Evolutionary conservation across 1,140 invertebrate species (phyloP), one percentile per base, ranked within the genome.

Genomic region (Coelopa frigida): DNA sequence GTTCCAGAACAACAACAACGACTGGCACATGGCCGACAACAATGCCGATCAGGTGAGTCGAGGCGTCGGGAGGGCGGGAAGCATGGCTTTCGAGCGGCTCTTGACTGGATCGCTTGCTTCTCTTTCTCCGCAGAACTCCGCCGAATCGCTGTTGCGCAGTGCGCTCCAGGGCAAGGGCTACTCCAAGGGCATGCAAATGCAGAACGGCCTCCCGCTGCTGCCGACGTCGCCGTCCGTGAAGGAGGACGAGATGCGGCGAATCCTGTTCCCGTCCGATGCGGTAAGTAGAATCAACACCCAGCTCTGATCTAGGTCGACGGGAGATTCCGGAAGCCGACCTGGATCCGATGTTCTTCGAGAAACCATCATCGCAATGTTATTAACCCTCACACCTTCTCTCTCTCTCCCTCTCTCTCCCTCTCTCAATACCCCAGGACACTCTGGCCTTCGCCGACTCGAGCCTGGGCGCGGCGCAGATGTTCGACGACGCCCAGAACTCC

Each of bases 1-100:
- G 58, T 78, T 78, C 44, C 80, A 81, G 47, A 85, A 85, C 55
- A 85, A 84, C 52, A 86, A 87, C 59, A 85, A 87, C 69, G 83
- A 86, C 56, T 85, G 83, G 84, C 85, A 86, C 55, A 72, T 83
- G 42, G 78, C 80, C 2, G 79, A 84, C 58, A 77, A 83, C 59
- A 84, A 84, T 61, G 70, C 78, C 31, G 74, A 75, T n/a, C 78
- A 81, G 14, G 52, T 50, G 24, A 41, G 44, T 38, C n/a, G 17
- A 27, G 11, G 26, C 12, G 12, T 38, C 15, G 36, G n/a, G n/a
- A n/a, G n/a, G n/a, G n/a, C n/a, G n/a, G n/a, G n/a, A n/a, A n/a
- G n/a, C n/a, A n/a, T n/a, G n/a, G n/a, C n/a, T n/a, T n/a, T n/a
- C n/a, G n/a, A n/a, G n/a, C n/a, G n/a, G n/a, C n/a, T n/a, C n/a